Percentiles rank a stretch among this genome's conserved stretches.
Conservation (phyloP, 2,113 vertebrate genomes). For the Carlito syrichta region DNA sequence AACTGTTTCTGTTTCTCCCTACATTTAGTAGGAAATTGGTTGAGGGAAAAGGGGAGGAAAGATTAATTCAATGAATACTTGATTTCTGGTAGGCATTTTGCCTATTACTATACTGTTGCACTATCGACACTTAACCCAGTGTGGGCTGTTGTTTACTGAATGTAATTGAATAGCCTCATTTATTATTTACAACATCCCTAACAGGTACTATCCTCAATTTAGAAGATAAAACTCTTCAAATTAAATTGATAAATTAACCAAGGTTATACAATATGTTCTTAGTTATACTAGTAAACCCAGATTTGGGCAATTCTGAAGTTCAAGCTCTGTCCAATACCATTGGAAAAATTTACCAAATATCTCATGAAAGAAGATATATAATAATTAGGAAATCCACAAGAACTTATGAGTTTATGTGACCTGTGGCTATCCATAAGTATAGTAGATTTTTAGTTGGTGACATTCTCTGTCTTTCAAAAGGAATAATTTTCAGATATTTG, state of each 20-base stretch:
- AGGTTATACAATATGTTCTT: background rate
- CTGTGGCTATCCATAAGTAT: background rate
- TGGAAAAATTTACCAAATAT: background rate
- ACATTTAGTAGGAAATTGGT: background rate
- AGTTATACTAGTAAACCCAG: background rate
- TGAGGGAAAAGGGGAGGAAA: background rate
- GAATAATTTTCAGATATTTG: conserved; percentile 12
- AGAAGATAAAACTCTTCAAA: background rate
- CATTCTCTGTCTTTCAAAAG: background rate
- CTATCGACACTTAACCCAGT: background rate
- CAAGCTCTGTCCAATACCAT: background rate
- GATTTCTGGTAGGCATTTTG: background rate
- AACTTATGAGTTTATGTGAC: background rate
- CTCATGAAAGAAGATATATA: background rate
- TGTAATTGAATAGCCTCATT: background rate
- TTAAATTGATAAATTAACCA: background rate
- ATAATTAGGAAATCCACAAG: background rate
- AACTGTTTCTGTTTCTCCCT: background rate
- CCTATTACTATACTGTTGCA: background rate
- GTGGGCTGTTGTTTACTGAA: background rate
- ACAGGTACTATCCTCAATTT: background rate
- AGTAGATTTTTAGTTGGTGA: background rate
- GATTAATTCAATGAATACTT: background rate
- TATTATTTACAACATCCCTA: background rate
- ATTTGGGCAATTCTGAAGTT: background rate